Evolutionary conservation across 2,113 vertebrate genomes (phyloP), one percentile per base, ranked within the genome.

Genomic region (Hypomesus transpacificus): DNA sequence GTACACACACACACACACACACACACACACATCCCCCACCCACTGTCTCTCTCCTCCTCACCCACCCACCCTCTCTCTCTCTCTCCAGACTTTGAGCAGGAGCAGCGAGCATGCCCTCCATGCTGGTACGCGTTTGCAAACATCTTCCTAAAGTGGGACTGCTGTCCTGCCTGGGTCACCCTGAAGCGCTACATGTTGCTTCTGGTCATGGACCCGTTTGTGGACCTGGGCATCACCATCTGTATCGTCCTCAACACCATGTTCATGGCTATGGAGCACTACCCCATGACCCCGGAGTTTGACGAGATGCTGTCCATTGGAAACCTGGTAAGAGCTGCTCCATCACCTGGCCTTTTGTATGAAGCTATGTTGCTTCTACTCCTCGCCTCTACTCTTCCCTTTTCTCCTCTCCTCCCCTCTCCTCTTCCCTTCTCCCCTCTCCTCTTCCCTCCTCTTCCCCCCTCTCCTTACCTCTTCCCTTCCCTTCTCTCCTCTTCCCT

Each of bases 71-170:
- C 39, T 46, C 39, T 46, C 9, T 13, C 39, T 39, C 24, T 59
- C 57, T 22, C 22, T 61, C 3, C 59, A 61, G 26, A 26, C 14
- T 61, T 61, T 22, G 59, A 61, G 14, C 4, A 6, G 59, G 59
- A 61, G 26, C 59, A 16, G 59, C 22, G 59, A 6, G 24, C 24
- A 2, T 61, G 59, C 11, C 22, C 59, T 1, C 59, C 59, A 16
- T 94, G 93, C 82, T 94, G 93, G 93, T 94, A 94, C 84, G 94
- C 91, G 74, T 94, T 94, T 66, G 92, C 93, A 78, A 93, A 94
- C 28, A 93, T 85, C 0, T 94, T 93, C 79, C 89, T 94, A 78
- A 94, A 94, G 85, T 94, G 93, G 93, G 92, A 94, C 1, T 94
- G 93, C 80, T 92, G 92, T 63, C 93, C 93, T 0, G 84, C 89